A percentile compares a stretch with the other conserved stretches of the same genome.
These are phyloP conservation scores for Apis laboriosa DNA, from an alignment of 1,140 invertebrate genomes.

Conservation along the genomic window DNA sequence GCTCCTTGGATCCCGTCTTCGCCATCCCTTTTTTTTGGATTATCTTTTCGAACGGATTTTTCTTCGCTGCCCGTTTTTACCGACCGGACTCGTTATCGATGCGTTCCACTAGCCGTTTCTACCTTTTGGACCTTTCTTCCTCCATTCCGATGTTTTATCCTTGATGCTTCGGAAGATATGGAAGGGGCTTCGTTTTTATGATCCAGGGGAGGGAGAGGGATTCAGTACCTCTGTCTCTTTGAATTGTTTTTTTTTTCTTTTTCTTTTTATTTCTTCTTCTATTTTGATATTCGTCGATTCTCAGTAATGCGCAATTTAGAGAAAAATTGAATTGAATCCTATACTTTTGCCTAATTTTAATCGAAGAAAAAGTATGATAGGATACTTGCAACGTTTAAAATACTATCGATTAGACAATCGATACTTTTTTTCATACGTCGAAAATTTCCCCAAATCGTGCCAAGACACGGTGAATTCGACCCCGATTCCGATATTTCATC, in stretches of 20 bases:
- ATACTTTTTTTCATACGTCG: neutral
- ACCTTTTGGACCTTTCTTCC: neutral
- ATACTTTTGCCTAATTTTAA: too few relatives aligned
- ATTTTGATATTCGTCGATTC: too few relatives aligned
- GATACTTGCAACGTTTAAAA: too few relatives aligned
- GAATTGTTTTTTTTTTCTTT: conserved; percentile 22
- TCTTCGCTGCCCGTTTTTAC: conserved; percentile 33
- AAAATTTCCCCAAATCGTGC: neutral
- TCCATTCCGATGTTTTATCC: conserved; percentile 29
- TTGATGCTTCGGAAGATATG: conserved; percentile 22
- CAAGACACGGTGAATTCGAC: neutral
- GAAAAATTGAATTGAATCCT: too few relatives aligned
- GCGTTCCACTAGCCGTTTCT: neutral
- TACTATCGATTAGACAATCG: too few relatives aligned
- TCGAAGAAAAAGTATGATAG: too few relatives aligned
- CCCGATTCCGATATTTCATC: neutral
- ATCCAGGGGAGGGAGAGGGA: neutral
- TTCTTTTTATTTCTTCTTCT: neutral
- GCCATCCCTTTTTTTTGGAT: too few relatives aligned
- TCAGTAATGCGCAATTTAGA: too few relatives aligned
- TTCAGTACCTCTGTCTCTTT: conserved; percentile 18
- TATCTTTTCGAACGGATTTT: neutral
- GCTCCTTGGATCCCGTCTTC: neutral
- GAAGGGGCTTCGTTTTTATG: conserved; percentile 37
- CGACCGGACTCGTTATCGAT: conserved; percentile 39